Evolutionary conservation across 1,140 invertebrate species (phyloP).

Genomic region (Tetramorium alpestre): DNA sequence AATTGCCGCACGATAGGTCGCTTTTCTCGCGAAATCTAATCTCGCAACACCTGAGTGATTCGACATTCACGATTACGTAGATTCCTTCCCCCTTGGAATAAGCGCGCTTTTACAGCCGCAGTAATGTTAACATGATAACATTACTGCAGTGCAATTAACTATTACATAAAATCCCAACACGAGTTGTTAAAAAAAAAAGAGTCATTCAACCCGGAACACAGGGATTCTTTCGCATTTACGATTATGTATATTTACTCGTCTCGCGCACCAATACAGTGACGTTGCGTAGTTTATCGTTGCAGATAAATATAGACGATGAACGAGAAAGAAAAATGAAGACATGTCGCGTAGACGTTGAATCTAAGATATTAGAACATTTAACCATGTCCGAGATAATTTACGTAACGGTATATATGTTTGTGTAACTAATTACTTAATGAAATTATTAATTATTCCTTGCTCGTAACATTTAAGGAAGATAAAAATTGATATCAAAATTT

Average conservation of each 20-base stretch:
- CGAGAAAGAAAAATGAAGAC: background rate
- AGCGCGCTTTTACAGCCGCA: background rate
- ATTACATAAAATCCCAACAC: background rate
- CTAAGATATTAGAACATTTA: background rate
- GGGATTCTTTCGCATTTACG: background rate
- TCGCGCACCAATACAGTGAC: background rate
- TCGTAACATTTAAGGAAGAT: background rate
- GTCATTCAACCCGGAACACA: constrained; percentile 5
- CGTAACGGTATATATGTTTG: background rate
- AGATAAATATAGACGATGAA: no score
- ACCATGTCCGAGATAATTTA: background rate
- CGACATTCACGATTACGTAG: background rate
- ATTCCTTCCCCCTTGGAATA: background rate
- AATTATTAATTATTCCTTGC: background rate
- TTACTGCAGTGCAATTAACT: background rate
- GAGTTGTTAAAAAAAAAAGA: background rate
- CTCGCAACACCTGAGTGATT: constrained; percentile 7
- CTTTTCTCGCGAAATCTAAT: constrained; percentile 24
- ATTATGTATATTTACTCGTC: background rate
- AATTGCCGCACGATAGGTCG: background rate
- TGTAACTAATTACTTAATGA: background rate
- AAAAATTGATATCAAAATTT: background rate
- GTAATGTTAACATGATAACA: background rate
- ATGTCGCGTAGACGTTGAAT: background rate
- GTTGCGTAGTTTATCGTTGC: background rate